These are phyloP conservation scores for Sturnira hondurensis DNA, from an alignment of 2,113 vertebrate species.

Conservation along the genomic window DNA sequence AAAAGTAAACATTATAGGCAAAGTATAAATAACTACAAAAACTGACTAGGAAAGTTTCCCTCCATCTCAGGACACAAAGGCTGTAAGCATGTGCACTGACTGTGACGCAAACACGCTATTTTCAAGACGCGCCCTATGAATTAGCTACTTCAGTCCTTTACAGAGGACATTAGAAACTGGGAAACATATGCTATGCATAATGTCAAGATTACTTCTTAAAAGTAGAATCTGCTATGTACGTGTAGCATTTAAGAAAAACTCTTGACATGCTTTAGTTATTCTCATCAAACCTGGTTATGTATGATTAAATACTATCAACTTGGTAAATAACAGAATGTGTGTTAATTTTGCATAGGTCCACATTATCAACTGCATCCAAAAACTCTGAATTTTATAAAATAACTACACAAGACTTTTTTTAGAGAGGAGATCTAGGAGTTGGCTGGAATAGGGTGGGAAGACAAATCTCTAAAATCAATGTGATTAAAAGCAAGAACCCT, in stretches of 20 bases:
- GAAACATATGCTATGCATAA: not conserved
- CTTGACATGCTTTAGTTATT: not conserved
- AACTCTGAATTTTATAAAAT: slow-evolving; percentile 14
- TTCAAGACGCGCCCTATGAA: not conserved
- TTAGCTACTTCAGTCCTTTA: not conserved
- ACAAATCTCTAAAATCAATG: not conserved
- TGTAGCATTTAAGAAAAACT: not conserved
- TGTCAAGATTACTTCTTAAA: slow-evolving; percentile 9
- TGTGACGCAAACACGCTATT: not conserved
- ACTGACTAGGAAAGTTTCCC: not conserved
- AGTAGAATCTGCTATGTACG: not conserved
- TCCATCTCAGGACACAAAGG: not conserved
- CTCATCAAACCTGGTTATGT: not conserved
- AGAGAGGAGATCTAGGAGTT: not conserved
- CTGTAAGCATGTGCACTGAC: not conserved
- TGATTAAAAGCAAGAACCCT: slow-evolving; percentile 23
- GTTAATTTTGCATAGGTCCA: not conserved
- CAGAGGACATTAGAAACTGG: not conserved
- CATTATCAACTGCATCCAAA: not conserved
- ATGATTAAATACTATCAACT: not conserved
- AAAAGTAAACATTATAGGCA: slow-evolving; percentile 36
- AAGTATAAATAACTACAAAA: not conserved
- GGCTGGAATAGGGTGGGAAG: not conserved
- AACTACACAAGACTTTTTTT: not conserved
- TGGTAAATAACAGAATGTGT: not conserved